Percentiles rank a stretch among this genome's conserved stretches.
Conservation (phyloP, 2,888 invertebrate species). For the Ectobius pallidus region DNA sequence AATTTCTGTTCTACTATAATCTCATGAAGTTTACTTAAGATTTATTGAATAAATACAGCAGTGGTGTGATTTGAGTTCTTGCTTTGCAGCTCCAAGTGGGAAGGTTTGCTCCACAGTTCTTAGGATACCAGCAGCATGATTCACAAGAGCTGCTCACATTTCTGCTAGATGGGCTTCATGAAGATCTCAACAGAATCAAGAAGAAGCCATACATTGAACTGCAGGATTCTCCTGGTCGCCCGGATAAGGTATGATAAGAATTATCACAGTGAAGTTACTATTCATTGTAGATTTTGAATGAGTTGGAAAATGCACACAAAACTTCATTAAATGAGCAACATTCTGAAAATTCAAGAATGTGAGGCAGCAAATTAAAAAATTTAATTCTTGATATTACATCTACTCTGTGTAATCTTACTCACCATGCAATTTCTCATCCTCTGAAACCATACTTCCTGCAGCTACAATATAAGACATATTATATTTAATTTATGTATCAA, state of each 20-base stretch:
- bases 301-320: no score
- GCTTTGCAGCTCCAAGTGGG: slow-evolving; percentile 55
- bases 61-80: neutral
- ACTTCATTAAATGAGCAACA: no score
- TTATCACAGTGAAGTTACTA: no score
- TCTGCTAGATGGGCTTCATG: slow-evolving; percentile 62
- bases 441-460: no score
- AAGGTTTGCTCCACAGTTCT: slow-evolving; percentile 62
- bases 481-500: no score
- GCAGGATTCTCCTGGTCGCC: slow-evolving; percentile 57
- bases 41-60: neutral
- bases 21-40: neutral
- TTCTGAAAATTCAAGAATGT: no score
- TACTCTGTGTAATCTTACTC: no score
- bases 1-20: neutral
- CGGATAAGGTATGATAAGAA: slow-evolving; percentile 50
- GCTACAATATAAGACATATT: no score
- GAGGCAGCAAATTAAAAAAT: no score
- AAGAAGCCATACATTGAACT: slow-evolving; percentile 62
- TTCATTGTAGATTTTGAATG: no score
- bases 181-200: slow-evolving; percentile 62
- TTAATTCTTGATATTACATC: no score
- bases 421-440: no score
- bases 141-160: slow-evolving; percentile 64
- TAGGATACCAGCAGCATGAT: slow-evolving; percentile 63